Base-by-base conservation (phyloP, 2,888 invertebrate species). In the Fragum fragum region DNA sequence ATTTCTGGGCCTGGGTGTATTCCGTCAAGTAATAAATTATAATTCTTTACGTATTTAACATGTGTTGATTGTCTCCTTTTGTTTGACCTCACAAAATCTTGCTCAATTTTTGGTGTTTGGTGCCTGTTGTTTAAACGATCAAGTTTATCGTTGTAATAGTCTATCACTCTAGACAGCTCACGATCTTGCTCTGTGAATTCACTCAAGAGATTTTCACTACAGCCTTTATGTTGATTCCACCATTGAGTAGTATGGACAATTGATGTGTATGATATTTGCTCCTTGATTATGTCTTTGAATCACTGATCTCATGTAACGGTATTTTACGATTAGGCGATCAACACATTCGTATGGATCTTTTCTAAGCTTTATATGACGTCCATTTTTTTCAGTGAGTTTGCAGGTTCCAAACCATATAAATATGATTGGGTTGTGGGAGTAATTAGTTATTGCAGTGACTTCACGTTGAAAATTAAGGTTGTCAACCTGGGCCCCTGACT, bases 201-300 rank as follows among this genome's bases (percentile, higher is more conserved):
- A 11, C 23, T 9, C 11, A 57, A 14, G 3, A 47, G 14, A 47
- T 47, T 18, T 18, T 57, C 57, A 23, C 23, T n/a, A 26, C 57
- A 57, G n/a, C 57, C 57, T 57, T 57, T 57, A 26, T 57, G 57
- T 23, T 11, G 11, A n/a, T 57, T 57, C 57, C 57, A 57, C n/a
- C n/a, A 57, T 57, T 21, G 57, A 57, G 23, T 57, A 57, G 57
- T 57, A 57, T 57, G 57, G 57, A n/a, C 57, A 57, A 21, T 57
- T 57, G 11, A 57, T 11, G n/a, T 23, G 23, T 26, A 57, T 57
- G 9, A 57, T 23, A 18, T 57, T 26, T 14, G 57, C 21, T 23
- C 26, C 11, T 57, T n/a, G 11, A 57, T 57, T 57, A n/a, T 26
- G 26, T 57, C 57, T 21, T 23, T 57, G 57, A 26, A 57, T 57